Conservation (phyloP, 2,113 vertebrate species). For the Polyodon spathula region DNA sequence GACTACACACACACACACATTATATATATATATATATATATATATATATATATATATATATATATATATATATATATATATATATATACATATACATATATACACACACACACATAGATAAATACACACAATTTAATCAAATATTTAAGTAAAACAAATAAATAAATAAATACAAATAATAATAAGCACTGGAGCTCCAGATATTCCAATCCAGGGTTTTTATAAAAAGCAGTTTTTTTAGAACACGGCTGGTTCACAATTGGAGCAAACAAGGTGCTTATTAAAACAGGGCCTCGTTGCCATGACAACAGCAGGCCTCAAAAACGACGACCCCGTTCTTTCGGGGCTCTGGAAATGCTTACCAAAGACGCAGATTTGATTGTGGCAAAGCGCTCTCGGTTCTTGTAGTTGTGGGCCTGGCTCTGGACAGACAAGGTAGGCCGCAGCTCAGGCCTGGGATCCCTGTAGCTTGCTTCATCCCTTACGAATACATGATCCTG, state of each 20-base stretch:
- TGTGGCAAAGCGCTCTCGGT: slow-evolving; percentile 91
- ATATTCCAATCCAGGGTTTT: no score
- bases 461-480: slow-evolving; percentile 85
- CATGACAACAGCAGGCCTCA: slow-evolving; percentile 66
- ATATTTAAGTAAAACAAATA: no score
- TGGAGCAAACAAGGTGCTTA: slow-evolving; percentile 12
- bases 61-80: no score
- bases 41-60: no score
- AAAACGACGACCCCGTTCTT: slow-evolving; percentile 27
- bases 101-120: no score
- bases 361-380: slow-evolving; percentile 98
- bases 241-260: neutral
- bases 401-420: slow-evolving; percentile 88
- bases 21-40: slow-evolving; percentile 5
- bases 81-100: no score
- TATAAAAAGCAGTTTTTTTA: neutral
- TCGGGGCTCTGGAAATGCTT: slow-evolving; percentile 37
- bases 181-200: no score
- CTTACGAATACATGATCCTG: slow-evolving; percentile 94
- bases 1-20: slow-evolving; percentile 4
- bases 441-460: slow-evolving; percentile 79
- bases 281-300: slow-evolving; percentile 53
- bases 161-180: no score
- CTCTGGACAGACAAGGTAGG: slow-evolving; percentile 80
- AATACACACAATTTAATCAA: no score